Conservation (phyloP, 2,888 invertebrate genomes). For the Phalangium opilio region DNA sequence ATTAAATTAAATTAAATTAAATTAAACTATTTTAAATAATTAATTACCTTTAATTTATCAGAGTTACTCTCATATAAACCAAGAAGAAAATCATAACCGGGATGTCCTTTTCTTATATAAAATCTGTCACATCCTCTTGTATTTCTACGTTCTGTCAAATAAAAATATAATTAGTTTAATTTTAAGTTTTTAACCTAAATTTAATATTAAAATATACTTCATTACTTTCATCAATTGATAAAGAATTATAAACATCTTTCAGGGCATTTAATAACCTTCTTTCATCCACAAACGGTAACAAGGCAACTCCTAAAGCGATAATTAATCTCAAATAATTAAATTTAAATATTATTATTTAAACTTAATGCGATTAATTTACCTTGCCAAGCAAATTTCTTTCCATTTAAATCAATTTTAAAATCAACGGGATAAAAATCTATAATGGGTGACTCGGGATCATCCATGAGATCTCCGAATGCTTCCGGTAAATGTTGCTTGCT, state of each 20-base stretch:
- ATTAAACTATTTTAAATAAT: not conserved
- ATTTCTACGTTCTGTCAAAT: conserved; percentile 52
- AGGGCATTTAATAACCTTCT: conserved; percentile 63
- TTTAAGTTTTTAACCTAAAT: not conserved
- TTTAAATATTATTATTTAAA: too few relatives aligned
- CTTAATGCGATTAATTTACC: conserved; percentile 22
- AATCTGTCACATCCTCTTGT: conserved; percentile 73
- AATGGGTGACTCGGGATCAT: conserved; percentile 74
- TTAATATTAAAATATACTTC: conserved; percentile 3
- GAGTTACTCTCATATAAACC: conserved; percentile 46
- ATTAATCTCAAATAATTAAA: too few relatives aligned
- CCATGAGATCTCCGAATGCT: conserved; percentile 89
- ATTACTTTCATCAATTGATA: conserved; percentile 69
- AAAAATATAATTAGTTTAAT: not conserved
- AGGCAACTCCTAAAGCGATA: conserved; percentile 67
- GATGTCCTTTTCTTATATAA: conserved; percentile 60
- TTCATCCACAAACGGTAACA: conserved; percentile 96
- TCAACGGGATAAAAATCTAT: conserved; percentile 98
- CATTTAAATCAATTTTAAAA: conserved; percentile 89
- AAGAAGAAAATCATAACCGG: conserved; percentile 50
- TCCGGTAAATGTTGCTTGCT: conserved; percentile 82
- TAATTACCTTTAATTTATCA: not conserved
- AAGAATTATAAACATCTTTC: conserved; percentile 54
- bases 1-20: not conserved
- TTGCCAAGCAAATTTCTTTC: conserved; percentile 99